Conservation (phyloP, 2,888 invertebrate species). For the Drosophila helvetica region DNA sequence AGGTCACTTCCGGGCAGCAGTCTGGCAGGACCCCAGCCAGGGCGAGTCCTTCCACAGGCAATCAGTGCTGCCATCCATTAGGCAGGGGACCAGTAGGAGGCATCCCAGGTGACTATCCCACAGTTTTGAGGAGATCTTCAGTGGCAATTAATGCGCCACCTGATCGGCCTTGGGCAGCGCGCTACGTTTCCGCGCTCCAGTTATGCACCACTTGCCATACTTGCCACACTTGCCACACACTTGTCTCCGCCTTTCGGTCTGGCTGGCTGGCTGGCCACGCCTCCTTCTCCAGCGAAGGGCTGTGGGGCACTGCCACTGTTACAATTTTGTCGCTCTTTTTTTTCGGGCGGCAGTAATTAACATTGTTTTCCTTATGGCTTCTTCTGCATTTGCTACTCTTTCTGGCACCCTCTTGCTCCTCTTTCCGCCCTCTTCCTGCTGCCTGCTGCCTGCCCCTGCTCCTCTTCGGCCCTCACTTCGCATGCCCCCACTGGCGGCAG, state of each 20-base stretch:
- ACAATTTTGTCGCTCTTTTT: conserved; percentile 69
- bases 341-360: conserved; percentile 57
- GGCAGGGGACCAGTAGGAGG: not conserved
- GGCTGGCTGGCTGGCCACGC: conserved; percentile 38
- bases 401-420: conserved; percentile 6
- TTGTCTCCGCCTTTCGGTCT: conserved; percentile 15
- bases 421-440: not conserved
- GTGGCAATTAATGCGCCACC: conserved; percentile 63
- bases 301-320: conserved; percentile 68
- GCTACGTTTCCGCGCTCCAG: conserved; percentile 55
- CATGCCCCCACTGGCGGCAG: not conserved
- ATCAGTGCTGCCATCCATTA: not conserved
- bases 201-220: conserved; percentile 20
- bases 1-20: not conserved
- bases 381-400: conserved; percentile 40
- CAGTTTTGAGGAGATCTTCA: conserved; percentile 5
- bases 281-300: conserved; percentile 18
- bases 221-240: conserved; percentile 12
- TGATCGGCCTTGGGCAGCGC: conserved; percentile 69
- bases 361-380: conserved; percentile 30
- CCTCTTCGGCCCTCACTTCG: conserved; percentile 23
- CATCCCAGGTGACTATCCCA: conserved; percentile 5
- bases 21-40: not conserved
- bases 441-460: not conserved
- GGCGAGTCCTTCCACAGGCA: not conserved